Base-by-base conservation (phyloP, 2,797 vertebrate genomes). In the Neomorphus geoffroyi region DNA sequence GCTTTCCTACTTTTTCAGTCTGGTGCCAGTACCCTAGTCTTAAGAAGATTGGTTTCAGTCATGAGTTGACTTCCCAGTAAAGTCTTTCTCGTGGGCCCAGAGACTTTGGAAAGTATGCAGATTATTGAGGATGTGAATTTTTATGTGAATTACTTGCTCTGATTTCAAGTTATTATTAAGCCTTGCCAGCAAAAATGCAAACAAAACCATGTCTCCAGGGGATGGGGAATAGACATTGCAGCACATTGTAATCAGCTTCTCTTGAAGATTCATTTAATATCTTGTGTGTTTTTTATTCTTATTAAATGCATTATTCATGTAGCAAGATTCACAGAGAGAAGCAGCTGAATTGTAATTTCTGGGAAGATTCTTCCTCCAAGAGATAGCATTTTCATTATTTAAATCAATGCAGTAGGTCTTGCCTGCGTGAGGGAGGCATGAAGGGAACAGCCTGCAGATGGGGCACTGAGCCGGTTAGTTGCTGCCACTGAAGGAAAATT, bases 271-370 rank as follows among this genome's bases (percentile, higher is more conserved):
- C 86, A 77, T 96, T 96, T 97, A 97, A 95, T 94, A 93, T 78
- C 90, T 90, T 90, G 90, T 83, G 86, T 77, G 86, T 74, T 94
- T 92, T 94, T 95, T n/a, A n/a, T 96, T 62, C 78, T 62, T 78
- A 85, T 94, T 79, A 96, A 96, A 96, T 97, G 73, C 88, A 96
- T 97, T 97, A 97, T 97, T 97, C 93, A 96, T 95, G 72, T 75
- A 90, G 80, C 88, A 94, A 81, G 94, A 88, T 90, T 92, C 88
- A 91, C 74, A 69, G 89, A 92, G 73, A 94, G 88, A 93, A 96
- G 84, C 84, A 92, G 81, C 93, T 90, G 95, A 96, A 95, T 95
- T 91, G 73, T 95, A 96, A 97, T 97, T 96, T 95, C 92, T 94
- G 90, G 79, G 64, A 90, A 95, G 93, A 93, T 84, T 94, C 83